Conservation (phyloP, 2,888 invertebrate species). For the Phalangium opilio region DNA sequence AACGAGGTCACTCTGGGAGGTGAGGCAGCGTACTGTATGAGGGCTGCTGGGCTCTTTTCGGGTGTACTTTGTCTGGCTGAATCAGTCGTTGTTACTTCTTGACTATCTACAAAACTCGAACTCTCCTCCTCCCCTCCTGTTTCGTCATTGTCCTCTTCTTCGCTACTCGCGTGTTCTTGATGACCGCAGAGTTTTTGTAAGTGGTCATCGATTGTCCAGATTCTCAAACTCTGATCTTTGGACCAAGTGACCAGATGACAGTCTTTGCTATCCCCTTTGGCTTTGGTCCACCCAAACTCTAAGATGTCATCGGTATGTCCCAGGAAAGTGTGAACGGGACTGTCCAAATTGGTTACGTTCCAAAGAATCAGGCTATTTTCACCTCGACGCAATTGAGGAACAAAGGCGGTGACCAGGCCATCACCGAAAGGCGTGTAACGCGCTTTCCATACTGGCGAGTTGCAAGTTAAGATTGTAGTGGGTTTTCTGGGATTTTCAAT, state of each 20-base stretch:
- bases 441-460: conserved; percentile 66
- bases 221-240: conserved; percentile 74
- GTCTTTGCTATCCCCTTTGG: conserved; percentile 35
- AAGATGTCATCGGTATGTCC: conserved; percentile 87
- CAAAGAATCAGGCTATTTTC: conserved; percentile 67
- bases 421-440: conserved; percentile 86
- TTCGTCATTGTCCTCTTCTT: not conserved
- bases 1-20: not conserved
- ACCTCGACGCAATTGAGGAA: conserved; percentile 74
- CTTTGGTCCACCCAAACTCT: conserved; percentile 82
- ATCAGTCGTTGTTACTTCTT: conserved; percentile 2
- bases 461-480: conserved; percentile 67
- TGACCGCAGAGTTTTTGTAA: conserved; percentile 48
- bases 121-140: not conserved
- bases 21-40: too few species aligned
- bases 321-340: conserved; percentile 76
- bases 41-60: not conserved
- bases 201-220: conserved; percentile 76
- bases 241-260: conserved; percentile 89
- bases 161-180: not conserved
- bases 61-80: not conserved
- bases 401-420: conserved; percentile 77
- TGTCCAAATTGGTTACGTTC: conserved; percentile 39
- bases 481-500: conserved; percentile 67
- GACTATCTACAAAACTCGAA: conserved; percentile 1